Base-by-base conservation (phyloP, 2,113 vertebrate genomes). In the Lamprologus callipterus region DNA sequence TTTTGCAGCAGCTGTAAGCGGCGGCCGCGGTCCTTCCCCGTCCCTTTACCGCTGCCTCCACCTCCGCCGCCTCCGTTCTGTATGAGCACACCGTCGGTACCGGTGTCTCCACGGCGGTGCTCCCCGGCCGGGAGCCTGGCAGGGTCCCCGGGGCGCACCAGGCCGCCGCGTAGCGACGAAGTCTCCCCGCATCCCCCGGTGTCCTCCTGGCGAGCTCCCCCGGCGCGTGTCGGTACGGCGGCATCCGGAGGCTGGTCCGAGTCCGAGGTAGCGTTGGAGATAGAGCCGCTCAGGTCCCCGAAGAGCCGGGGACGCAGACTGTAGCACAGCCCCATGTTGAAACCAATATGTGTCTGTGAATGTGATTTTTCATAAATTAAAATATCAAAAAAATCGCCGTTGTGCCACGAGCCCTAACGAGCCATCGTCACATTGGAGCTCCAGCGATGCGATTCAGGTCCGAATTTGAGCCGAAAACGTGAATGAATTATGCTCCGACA, bases 281-380 rank as follows among this genome's bases (percentile, higher is more conserved):
- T 95, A 88, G 96, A 97, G 65, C 97, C 97, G 89, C 95, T 97
- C 83, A 97, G 91, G 86, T 97, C 97, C 82, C 98, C 97, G 93
- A 98, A 98, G 91, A 99, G 97, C 95, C 98, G 97, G 94, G 98
- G 98, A 93, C 98, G 97, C 95, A 99, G 94, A 90, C 98, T 99
- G 95, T 99, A 98, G 95, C 98, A 99, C 95, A 99, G 96, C 95
- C 98, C 98, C 98, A 99, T 99, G 96, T 95, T 96, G 94, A 94
- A 93, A 94, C 81, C 91, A 93, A 83, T 89, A 91, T 93, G 57
- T 94, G 86, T 93, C 91, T 85, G 92, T 93, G 88, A 95, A 94
- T 94, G 91, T 89, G 91, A 92, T 94, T 93, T 95, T 55, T 95
- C 92, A 94, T 95, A 94, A 95, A 96, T 93, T 93, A 94, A 93